Base-by-base conservation (phyloP, 2,888 invertebrate genomes). In the Furcula furcula region DNA sequence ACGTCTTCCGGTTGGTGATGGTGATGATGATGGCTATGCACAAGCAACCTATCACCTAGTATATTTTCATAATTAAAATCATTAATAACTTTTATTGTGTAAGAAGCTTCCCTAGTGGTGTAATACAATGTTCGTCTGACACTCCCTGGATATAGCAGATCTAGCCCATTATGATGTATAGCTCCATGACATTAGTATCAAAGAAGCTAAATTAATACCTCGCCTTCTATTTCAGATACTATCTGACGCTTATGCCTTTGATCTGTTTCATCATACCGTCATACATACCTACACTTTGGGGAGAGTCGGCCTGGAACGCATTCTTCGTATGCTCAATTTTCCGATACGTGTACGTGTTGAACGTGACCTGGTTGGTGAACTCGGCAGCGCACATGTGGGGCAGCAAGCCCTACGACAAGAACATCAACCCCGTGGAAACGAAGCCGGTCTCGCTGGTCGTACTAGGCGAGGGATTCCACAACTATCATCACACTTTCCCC, bases 351-450 rank as follows among this genome's bases (percentile, higher is more conserved):
- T 91, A 93, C 63, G 92, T 93, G 1, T 89, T 97, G 34, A 95
- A 97, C 75, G 92, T 93, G 35, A 97, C 97, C 2, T 97, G 97
- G 97, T 85, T 95, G 38, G 96, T 97, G 21, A 97, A 97, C 86
- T 95, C 95, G 44, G 94, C 94, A 0, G 97, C 97, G 7, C 97
- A 97, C 78, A 88, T 93, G 62, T 94, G 92, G 86, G 94, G 94
- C 32, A 83, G 85, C 54, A 92, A 91, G 58, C 94, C 94, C 11
- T 94, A 94, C 64, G 94, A 97, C 71, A 92, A 89, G 89, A 73
- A 80, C 77, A 93, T 96, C 59, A 93, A 92, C 64, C 94, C 96
- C 0, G 84, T 92, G 0, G 93, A 96, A 75, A 94, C 93, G 53
- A 79, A 82, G 13, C 65, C 89, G 0, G 95, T 95, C 0, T 90